phyloP scores from a whole-genome alignment of 2,113 vertebrate species.

The Irena cyanogastra region DNA sequence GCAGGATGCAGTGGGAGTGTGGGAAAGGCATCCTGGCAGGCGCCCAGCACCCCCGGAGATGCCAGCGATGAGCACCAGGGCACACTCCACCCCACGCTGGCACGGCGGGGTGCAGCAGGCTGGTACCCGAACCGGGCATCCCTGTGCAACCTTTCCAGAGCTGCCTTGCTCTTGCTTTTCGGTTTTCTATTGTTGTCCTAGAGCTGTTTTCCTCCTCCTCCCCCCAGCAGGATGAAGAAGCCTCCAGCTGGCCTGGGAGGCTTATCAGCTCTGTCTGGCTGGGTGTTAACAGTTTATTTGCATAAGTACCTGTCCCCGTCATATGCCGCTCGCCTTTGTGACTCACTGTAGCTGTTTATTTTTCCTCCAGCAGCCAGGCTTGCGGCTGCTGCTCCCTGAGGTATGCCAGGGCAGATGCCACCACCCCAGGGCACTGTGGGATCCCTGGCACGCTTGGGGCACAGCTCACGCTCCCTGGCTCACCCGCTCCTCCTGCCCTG shows the following conservation, averaged over 20 bases:
- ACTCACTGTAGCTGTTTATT: constrained; percentile 41
- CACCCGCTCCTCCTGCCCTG: neutral
- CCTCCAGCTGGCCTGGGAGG: constrained; percentile 59
- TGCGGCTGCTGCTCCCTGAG: neutral
- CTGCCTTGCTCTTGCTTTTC: neutral
- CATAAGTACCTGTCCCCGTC: constrained; percentile 61
- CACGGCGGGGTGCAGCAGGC: neutral
- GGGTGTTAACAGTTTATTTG: constrained; percentile 59
- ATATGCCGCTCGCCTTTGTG: constrained; percentile 38
- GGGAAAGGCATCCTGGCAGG: neutral
- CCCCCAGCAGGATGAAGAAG: constrained; percentile 28
- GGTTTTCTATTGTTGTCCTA: neutral
- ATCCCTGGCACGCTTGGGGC: neutral
- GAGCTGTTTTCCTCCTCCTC: neutral
- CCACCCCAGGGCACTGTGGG: neutral
- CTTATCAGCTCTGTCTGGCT: constrained; percentile 66
- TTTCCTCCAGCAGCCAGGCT: neutral
- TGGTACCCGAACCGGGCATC: neutral
- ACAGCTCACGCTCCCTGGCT: neutral
- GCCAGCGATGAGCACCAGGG: accelerated
- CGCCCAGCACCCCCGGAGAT: neutral
- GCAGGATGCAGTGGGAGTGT: no score
- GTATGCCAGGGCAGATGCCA: constrained; percentile 26
- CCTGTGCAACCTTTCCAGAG: neutral
- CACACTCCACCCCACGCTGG: accelerated